These are phyloP conservation scores for Sarcophilus harrisii DNA, from an alignment of 2,797 vertebrate genomes.

Conservation along the genomic window DNA sequence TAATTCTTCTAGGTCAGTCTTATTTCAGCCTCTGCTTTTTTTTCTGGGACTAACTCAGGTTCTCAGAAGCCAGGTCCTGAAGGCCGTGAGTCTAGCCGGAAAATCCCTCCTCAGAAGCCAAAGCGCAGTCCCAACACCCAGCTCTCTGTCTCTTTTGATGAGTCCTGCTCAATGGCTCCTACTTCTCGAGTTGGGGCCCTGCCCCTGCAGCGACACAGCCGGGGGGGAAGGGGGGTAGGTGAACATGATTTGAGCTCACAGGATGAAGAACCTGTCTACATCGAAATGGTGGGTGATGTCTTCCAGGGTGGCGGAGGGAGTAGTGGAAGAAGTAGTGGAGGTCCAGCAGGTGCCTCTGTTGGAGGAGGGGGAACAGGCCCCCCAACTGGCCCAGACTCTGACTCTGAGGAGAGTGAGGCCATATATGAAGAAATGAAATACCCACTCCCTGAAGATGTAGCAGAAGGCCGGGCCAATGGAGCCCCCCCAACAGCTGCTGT, in stretches of 20 bases:
- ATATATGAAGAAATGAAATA: conserved; percentile 98
- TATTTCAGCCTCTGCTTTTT: not conserved
- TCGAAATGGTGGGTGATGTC: conserved; percentile 96
- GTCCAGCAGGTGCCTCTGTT: conserved; percentile 83
- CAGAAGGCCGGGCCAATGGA: conserved; percentile 82
- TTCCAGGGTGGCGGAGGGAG: conserved; percentile 83
- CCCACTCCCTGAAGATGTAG: conserved; percentile 88
- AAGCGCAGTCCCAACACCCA: conserved; percentile 95
- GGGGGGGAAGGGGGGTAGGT: conserved; percentile 67
- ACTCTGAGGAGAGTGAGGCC: conserved; percentile 95
- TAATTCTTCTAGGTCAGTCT: not conserved
- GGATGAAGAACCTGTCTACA: conserved; percentile 95
- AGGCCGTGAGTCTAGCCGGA: conserved; percentile 86
- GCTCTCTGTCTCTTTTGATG: conserved; percentile 86
- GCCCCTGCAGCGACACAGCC: conserved; percentile 80
- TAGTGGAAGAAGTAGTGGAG: conserved; percentile 80
- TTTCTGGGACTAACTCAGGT: conserved; percentile 77
- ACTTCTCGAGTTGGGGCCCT: conserved; percentile 79
- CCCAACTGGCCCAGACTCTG: conserved; percentile 88
- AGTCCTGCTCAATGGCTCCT: conserved; percentile 82
- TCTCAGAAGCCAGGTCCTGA: conserved; percentile 90
- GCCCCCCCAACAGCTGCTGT: conserved; percentile 79
- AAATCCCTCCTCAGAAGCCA: conserved; percentile 93
- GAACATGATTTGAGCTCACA: conserved; percentile 73
- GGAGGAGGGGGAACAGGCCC: conserved; percentile 77